These are phyloP conservation scores for Barypeithes pellucidus DNA, from an alignment of 2,888 invertebrate species.

Conservation along the genomic window DNA sequence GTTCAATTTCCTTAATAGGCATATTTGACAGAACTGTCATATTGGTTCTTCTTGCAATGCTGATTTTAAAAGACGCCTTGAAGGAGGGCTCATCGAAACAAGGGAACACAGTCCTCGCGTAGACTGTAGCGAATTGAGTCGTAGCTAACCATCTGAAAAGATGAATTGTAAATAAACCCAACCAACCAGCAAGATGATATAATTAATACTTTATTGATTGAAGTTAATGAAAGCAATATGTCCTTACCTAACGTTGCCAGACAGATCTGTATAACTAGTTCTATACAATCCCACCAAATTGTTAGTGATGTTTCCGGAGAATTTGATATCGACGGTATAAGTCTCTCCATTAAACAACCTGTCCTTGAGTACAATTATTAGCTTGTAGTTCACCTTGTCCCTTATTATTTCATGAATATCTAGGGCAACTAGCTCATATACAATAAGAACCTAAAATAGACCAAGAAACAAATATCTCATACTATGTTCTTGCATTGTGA, in stretches of 20 bases:
- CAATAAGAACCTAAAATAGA: constrained; percentile 44
- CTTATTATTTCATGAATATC: constrained; percentile 64
- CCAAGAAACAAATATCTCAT: no score
- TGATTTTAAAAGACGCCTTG: constrained; percentile 84
- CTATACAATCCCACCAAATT: constrained; percentile 80
- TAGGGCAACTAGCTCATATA: constrained; percentile 51
- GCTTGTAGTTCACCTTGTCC: constrained; percentile 67
- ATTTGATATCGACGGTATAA: constrained; percentile 75
- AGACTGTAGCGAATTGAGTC: constrained; percentile 79
- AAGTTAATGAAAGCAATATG: not conserved
- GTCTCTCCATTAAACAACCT: constrained; percentile 71
- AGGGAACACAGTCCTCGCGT: constrained; percentile 80
- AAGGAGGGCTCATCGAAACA: constrained; percentile 86
- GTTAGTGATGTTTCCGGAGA: constrained; percentile 74
- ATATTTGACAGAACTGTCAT: constrained; percentile 81
- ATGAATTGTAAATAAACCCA: not conserved
- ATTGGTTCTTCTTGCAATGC: constrained; percentile 78
- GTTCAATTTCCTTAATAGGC: constrained; percentile 75
- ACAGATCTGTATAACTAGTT: constrained; percentile 74
- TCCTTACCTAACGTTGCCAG: constrained; percentile 72
- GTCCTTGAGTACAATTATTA: constrained; percentile 68
- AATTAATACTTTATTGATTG: no score
- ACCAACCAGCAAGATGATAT: no score
- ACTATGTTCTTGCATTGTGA: no score
- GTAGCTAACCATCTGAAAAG: constrained; percentile 74